phyloP scores from a whole-genome alignment of 2,888 invertebrate genomes.

The Nemotelus pantherinus region DNA sequence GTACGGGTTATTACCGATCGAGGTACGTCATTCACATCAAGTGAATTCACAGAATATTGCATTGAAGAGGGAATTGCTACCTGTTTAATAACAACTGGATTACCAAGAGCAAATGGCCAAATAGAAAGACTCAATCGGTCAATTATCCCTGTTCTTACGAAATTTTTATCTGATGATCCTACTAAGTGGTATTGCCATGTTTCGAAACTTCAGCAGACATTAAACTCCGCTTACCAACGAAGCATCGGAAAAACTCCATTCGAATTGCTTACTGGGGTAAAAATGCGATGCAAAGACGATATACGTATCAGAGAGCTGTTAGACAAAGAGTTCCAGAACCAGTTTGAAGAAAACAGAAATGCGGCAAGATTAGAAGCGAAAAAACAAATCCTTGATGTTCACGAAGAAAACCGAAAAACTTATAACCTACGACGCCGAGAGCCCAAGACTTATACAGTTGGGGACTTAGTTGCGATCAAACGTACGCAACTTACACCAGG shows the following conservation, averaged over 20 bases:
- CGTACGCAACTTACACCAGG: background rate
- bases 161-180: background rate
- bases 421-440: no score
- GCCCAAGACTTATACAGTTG: no score
- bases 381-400: no score
- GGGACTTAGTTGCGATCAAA: background rate
- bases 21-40: background rate
- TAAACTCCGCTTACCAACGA: background rate
- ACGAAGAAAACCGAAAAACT: no score
- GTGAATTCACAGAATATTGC: background rate
- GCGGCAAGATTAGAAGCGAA: no score
- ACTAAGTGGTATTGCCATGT: constrained; percentile 11
- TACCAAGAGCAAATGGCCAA: constrained; percentile 17
- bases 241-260: constrained; percentile 16
- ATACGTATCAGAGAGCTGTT: background rate
- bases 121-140: background rate
- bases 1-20: background rate
- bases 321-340: background rate
- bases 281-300: background rate
- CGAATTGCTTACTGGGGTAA: constrained; percentile 1
- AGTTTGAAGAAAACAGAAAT: background rate
- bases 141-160: background rate
- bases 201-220: background rate
- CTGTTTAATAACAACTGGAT: background rate
- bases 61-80: background rate